Evolutionary conservation across 2,888 invertebrate genomes (phyloP).

Genomic region (Apamea crenata): DNA sequence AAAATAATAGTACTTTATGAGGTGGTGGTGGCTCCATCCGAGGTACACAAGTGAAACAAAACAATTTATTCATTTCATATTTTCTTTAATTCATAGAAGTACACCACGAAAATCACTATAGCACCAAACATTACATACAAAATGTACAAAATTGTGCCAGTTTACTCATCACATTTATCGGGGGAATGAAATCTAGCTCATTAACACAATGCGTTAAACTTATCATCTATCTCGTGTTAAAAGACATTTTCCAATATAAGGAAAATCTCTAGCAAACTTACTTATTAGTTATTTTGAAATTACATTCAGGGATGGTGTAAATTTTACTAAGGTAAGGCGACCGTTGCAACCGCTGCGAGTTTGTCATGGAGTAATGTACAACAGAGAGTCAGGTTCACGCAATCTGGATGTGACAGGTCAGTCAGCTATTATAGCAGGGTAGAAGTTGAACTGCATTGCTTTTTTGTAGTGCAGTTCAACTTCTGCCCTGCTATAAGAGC

Average conservation of each 20-base stretch:
- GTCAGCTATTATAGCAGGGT: too few relatives aligned
- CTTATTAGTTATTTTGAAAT: constrained; percentile 25
- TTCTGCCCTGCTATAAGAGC: too few relatives aligned
- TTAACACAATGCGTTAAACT: constrained; percentile 60
- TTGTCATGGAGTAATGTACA: not conserved
- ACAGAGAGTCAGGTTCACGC: not conserved
- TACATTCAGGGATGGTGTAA: not conserved
- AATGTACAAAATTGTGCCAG: constrained; percentile 89
- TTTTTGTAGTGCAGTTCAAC: too few relatives aligned
- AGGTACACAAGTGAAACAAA: constrained; percentile 23
- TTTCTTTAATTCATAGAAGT: constrained; percentile 81
- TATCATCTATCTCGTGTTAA: constrained; percentile 44
- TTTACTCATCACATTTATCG: constrained; percentile 69
- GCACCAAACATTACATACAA: constrained; percentile 90
- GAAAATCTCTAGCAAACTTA: constrained; percentile 26
- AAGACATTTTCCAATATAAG: constrained; percentile 25
- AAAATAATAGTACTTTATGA: not conserved
- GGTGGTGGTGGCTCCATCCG: not conserved
- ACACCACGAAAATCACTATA: constrained; percentile 88
- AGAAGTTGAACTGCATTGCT: too few relatives aligned
- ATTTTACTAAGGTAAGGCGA: not conserved
- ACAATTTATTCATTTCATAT: constrained; percentile 43
- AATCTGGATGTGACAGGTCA: not conserved
- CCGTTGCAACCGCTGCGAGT: constrained; percentile 5
- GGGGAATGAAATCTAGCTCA: constrained; percentile 62